Evolutionary conservation across 1,140 invertebrate genomes (phyloP), one percentile per base, ranked within the genome.

Genomic region (Nasonia vitripennis): DNA sequence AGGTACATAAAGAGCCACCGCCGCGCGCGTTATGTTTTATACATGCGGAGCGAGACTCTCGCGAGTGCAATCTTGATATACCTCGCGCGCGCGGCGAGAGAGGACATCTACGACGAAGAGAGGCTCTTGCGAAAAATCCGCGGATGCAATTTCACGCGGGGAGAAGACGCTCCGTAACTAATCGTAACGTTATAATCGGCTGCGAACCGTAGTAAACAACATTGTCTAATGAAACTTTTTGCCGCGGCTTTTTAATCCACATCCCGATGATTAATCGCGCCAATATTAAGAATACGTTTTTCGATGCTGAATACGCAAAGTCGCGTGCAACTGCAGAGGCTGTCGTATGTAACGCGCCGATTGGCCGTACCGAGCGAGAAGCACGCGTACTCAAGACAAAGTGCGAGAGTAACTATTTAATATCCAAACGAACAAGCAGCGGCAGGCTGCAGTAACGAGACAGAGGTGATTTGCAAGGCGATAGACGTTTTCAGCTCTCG

Each of bases 81-180:
- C 20, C 7, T n/a, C 23, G 68, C 31, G 68, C 1, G 3, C 9
- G 34, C 34, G 5, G 34, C 2, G 34, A 5, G 68, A 45, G 34
- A 74, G 37, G 45, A 77, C 27, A 77, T 77, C 17, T 77, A 27
- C 74, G 27, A 41, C 37, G 74, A 17, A 3, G 20, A 31, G 68
- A 9, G 68, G 7, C 34, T 37, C 73, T 48, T 27, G 74, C 37
- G 74, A 77, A 77, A 51, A 77, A 77, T 77, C 45, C 41, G 74
- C 20, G 73, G 37, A 77, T 62, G 77, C 45, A 78, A 78, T 78
- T 78, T 78, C 77, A 67, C n/a, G 48, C 77, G 77, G 4, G 20
- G 27, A 78, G 77, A 62, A 55, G 51, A 78, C 0, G 27, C 77
- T 78, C 23, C 77, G 75, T 31, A 41, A 17, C 45, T 78, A 78